phyloP scores from a whole-genome alignment of 2,113 vertebrate species.

The Bombycilla garrulus region DNA sequence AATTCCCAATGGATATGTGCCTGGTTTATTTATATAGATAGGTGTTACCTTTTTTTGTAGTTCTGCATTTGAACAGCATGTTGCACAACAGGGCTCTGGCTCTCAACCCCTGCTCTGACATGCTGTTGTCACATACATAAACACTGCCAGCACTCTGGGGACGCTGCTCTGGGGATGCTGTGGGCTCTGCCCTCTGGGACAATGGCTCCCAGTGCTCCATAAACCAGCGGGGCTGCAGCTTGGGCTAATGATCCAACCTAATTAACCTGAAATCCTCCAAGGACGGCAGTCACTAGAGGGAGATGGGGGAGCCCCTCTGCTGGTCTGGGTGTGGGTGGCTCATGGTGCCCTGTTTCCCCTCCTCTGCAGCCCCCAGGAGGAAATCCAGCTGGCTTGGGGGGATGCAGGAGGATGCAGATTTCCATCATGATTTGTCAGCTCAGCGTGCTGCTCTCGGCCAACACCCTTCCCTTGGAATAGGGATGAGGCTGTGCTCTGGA shows the following conservation, averaged over 20 bases:
- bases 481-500: background rate
- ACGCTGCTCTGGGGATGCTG: background rate
- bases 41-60: background rate
- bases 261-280: background rate
- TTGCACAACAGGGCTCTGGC: background rate
- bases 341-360: background rate
- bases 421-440: background rate
- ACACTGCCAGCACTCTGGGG: background rate
- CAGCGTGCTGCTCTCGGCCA: background rate
- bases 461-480: background rate
- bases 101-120: background rate
- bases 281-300: background rate
- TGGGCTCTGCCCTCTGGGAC: background rate
- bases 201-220: background rate
- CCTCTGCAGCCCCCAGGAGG: background rate
- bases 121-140: background rate
- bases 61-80: background rate
- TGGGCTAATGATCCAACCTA: background rate
- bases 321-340: background rate
- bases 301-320: background rate
- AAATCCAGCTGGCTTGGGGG: background rate
- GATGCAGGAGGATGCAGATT: background rate
- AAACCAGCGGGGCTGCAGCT: background rate
- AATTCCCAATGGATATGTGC: background rate
- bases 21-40: conserved; percentile 19